Evolutionary conservation across 2,113 vertebrate genomes (phyloP).

Genomic region (Lasiurus cinereus): DNA sequence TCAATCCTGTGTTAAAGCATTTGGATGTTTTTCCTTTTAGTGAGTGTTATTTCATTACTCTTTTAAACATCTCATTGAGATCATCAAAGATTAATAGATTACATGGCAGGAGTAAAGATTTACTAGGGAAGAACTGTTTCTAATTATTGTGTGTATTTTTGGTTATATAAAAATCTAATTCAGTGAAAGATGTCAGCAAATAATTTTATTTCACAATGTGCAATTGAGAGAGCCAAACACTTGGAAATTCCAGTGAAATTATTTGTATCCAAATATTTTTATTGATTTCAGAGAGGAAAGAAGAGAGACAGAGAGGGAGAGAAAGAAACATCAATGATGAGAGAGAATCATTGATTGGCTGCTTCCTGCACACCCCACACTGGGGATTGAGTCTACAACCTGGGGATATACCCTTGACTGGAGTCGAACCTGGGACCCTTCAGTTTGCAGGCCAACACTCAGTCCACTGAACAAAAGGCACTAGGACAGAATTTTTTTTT

Average conservation of each 20-base stretch:
- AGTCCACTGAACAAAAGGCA: no score
- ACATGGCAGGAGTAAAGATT: slow-evolving; percentile 15
- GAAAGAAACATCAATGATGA: no score
- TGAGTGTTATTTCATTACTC: slow-evolving; percentile 2
- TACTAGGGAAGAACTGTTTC: neutral
- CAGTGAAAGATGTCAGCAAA: neutral
- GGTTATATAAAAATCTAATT: slow-evolving; percentile 49
- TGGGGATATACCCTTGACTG: no score
- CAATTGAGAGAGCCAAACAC: neutral
- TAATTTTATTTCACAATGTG: neutral
- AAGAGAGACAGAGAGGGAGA: no score
- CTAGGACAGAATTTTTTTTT: no score
- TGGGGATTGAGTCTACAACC: no score
- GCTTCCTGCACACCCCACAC: no score
- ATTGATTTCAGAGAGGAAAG: no score
- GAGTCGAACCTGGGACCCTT: no score
- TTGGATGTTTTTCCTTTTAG: neutral
- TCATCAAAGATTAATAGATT: slow-evolving; percentile 21
- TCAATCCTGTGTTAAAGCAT: neutral
- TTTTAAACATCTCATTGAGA: slow-evolving; percentile 54
- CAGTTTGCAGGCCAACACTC: no score
- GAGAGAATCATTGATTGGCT: no score
- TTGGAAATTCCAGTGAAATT: slow-evolving; percentile 47
- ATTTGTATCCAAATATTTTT: neutral
- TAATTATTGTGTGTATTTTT: slow-evolving; percentile 9